Evolutionary conservation across 2,888 invertebrate species (phyloP), one percentile per base, ranked within the genome.

Genomic region (Lasioglossum figueresi): DNA sequence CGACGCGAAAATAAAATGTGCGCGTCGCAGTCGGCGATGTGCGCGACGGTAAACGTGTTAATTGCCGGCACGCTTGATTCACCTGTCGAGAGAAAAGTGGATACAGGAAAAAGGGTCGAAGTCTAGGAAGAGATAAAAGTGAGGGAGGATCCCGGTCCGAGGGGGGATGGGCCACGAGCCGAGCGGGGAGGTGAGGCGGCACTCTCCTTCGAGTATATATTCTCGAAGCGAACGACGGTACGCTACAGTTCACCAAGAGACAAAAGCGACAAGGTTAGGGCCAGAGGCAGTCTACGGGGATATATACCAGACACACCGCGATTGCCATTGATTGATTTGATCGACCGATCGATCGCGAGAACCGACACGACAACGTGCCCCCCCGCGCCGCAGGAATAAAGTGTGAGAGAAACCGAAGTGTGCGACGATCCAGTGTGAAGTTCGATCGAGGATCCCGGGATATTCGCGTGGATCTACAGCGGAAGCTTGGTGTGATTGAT

Each of bases 241-340:
- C 92, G 93, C 90, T 94, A 94, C 94, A 94, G 93, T 94, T 94
- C 93, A 92, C 89, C 91, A 92, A 92, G 91, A 93, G 93, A 92
- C 92, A 93, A 94, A 92, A 93, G 91, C 90, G 92, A 92, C 79
- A 83, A 83, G 80, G 80, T 84, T 86, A 82, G 86, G 75, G 76
- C 76, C 72, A 79, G 79, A 40, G 70, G 12, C 70, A 34, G 68
- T 37, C 34, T n/a, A 40, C 40, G 37, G 70, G 37, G 70, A 68
- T 68, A 34, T 23, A 23, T 23, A 66, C 0, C 37, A 68, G 31
- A 31, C 2, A 31, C 63, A 63, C 31, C 66, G 66, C 37, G 66
- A 68, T 68, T 31, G 6, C 66, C 10, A 68, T 34, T 23, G 34
- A 34, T 68, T 3, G 23, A 34, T 34, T 34, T 4, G 66, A 34